These are phyloP conservation scores for Phalacrocorax pelagicus DNA, from an alignment of 2,113 vertebrate genomes.

Conservation along the genomic window DNA sequence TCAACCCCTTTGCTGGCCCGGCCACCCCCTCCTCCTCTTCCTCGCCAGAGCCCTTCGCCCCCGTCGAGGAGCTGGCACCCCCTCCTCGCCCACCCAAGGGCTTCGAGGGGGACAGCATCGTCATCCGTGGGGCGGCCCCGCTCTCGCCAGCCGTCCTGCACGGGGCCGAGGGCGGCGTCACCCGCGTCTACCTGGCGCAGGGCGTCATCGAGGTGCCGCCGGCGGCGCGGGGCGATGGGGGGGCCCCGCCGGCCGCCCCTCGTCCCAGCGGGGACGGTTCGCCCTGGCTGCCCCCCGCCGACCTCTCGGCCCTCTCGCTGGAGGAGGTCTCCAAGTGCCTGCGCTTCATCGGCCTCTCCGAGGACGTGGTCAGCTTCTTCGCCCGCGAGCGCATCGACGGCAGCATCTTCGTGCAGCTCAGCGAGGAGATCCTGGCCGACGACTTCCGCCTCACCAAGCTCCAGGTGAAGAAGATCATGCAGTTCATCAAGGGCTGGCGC, in stretches of 20 bases:
- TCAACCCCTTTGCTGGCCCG: too few species aligned
- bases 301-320: constrained; percentile 89
- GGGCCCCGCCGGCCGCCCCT: constrained; percentile 38
- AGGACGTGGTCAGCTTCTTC: constrained; percentile 91
- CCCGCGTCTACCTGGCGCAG: constrained; percentile 73
- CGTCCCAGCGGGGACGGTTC: constrained; percentile 62
- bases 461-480: constrained; percentile 98
- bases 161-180: constrained; percentile 73
- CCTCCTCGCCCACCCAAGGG: constrained; percentile 70
- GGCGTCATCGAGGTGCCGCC: constrained; percentile 73
- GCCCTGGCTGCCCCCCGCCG: constrained; percentile 88
- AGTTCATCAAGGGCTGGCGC: constrained; percentile 98
- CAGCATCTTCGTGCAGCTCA: constrained; percentile 95
- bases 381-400: constrained; percentile 94
- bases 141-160: constrained; percentile 78
- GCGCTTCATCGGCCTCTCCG: constrained; percentile 94
- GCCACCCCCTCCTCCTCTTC: too few species aligned
- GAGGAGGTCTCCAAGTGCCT: constrained; percentile 95
- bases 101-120: constrained; percentile 70
- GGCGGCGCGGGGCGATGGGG: constrained; percentile 42
- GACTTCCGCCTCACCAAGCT: constrained; percentile 96
- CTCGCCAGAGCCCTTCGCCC: constrained; percentile 57
- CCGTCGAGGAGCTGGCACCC: constrained; percentile 63
- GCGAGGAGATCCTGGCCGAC: constrained; percentile 95
- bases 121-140: constrained; percentile 62